phyloP scores from a whole-genome alignment of 2,113 vertebrate species.

The Hemibagrus wyckioides region DNA sequence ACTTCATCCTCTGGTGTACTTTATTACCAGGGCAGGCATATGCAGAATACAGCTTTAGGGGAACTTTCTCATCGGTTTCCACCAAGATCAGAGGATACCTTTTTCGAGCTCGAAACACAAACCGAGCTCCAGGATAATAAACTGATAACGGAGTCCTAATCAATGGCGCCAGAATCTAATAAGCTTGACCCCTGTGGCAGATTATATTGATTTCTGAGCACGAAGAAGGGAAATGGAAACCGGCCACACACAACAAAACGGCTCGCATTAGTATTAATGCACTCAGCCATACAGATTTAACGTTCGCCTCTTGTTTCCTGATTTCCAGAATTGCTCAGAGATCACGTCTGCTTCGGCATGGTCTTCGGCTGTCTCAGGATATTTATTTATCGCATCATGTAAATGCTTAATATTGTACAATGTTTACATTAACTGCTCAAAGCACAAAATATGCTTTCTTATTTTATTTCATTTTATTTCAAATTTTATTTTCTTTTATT shows the following conservation, averaged over 20 bases:
- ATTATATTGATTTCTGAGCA: constrained; percentile 59
- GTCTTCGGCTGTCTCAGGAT: background rate
- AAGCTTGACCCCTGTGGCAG: constrained; percentile 61
- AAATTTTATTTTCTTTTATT: background rate
- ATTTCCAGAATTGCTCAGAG: constrained; percentile 30
- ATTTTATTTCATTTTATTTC: background rate
- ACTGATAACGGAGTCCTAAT: constrained; percentile 62
- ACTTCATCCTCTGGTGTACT: constrained; percentile 43
- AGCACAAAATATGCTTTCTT: background rate
- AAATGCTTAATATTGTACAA: background rate
- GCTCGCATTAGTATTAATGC: constrained; percentile 56
- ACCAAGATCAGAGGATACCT: constrained; percentile 55
- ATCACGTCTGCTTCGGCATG: background rate
- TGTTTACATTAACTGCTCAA: background rate
- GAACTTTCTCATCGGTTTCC: constrained; percentile 61
- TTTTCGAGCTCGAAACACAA: constrained; percentile 54
- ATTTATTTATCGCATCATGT: background rate
- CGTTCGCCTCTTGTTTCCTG: constrained; percentile 17
- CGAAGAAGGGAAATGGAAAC: constrained; percentile 56
- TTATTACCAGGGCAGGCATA: constrained; percentile 58
- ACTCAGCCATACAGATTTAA: constrained; percentile 27
- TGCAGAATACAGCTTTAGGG: constrained; percentile 56
- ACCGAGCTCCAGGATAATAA: constrained; percentile 46
- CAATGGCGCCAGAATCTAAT: constrained; percentile 64
- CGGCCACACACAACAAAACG: constrained; percentile 43